phyloP scores from a whole-genome alignment of 2,113 vertebrate species.

The Paratilapia polleni region DNA sequence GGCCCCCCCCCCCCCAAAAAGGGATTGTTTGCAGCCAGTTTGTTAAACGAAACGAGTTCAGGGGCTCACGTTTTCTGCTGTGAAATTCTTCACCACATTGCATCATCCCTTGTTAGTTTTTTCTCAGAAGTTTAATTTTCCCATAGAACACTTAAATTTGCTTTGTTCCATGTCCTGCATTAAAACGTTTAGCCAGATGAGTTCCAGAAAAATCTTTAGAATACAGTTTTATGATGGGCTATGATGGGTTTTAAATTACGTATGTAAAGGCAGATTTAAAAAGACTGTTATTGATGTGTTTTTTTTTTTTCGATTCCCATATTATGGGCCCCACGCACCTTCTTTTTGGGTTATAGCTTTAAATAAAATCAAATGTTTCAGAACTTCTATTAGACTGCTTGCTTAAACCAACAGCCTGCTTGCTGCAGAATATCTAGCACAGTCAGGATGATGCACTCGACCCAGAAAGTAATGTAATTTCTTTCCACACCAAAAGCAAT shows the following conservation, averaged over 20 bases:
- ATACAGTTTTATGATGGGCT: background rate
- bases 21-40: slow-evolving; percentile 54
- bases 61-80: background rate
- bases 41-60: slow-evolving; percentile 28
- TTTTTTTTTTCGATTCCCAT: background rate
- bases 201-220: background rate
- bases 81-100: slow-evolving; percentile 8
- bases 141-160: background rate
- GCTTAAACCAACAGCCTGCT: background rate
- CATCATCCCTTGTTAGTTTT: background rate
- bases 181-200: background rate
- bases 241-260: background rate
- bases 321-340: background rate
- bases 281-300: background rate
- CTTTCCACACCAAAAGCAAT: background rate
- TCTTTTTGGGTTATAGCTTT: background rate
- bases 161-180: background rate
- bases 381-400: background rate
- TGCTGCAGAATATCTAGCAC: background rate
- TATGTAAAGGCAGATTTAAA: background rate
- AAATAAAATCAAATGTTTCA: background rate
- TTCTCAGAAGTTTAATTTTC: background rate
- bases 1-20: slow-evolving; percentile 34
- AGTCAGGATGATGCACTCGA: background rate
- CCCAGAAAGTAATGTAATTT: background rate